Evolutionary conservation across 2,113 vertebrate species (phyloP).

Genomic region (Cygnus buccinator): DNA sequence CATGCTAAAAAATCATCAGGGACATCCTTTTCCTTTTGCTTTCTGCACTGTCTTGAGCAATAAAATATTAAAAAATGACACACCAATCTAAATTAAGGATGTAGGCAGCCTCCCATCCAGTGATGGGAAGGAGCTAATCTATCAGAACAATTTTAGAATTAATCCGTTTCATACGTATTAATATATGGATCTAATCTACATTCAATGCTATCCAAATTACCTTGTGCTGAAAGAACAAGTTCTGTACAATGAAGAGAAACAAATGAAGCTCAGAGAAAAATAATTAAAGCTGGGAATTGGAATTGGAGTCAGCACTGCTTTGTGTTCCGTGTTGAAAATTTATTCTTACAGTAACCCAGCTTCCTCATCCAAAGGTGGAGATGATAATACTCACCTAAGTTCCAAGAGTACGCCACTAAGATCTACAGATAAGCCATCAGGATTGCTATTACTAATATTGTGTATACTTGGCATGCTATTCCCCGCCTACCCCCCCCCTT

Average conservation of each 20-base stretch:
- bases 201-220: constrained; percentile 15
- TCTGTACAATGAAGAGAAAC: constrained; percentile 41
- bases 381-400: constrained; percentile 6
- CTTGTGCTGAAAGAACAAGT: constrained; percentile 62
- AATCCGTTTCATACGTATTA: not conserved
- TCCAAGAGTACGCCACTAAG: constrained; percentile 29
- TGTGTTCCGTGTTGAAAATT: not conserved
- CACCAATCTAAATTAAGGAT: not conserved
- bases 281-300: constrained; percentile 51
- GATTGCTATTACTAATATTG: constrained; percentile 23
- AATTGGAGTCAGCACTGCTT: constrained; percentile 29
- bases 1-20: not conserved
- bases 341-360: constrained; percentile 13
- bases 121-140: not conserved
- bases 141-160: constrained; percentile 22
- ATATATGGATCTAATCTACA: constrained; percentile 50
- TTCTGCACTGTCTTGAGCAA: not conserved
- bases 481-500: not conserved
- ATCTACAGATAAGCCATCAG: constrained; percentile 53
- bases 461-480: not conserved
- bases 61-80: not conserved
- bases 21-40: not conserved
- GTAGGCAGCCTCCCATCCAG: not conserved
- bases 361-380: constrained; percentile 48
- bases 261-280: constrained; percentile 31